Evolutionary conservation across 2,888 invertebrate species (phyloP), one percentile per base, ranked within the genome.

Genomic region (Zootermopsis nevadensis): DNA sequence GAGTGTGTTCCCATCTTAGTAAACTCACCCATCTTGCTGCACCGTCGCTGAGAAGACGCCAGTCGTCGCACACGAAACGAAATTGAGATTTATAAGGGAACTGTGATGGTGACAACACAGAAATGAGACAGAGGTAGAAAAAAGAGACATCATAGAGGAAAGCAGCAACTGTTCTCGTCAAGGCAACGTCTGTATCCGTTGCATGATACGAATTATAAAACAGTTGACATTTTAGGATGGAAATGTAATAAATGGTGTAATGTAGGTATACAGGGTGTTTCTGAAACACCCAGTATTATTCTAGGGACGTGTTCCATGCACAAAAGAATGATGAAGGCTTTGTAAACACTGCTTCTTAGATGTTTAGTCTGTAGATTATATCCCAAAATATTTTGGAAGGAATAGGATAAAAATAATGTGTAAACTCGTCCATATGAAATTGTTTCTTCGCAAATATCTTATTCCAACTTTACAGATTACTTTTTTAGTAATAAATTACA

Each of bases 191-290:
- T 15, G 19, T 19, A 15, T 48, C 15, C 48, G 19, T 48, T 27
- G n/a, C n/a, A n/a, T 27, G 27, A 60, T n/a, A 60, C n/a, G n/a
- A 60, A 60, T 60, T 60, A 60, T n/a, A 60, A 60, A 4, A 4
- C 60, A 60, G 60, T 60, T 27, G 60, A 27, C 60, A n/a, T 60
- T 60, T 60, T 55, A n/a, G 60, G 60, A 27, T n/a, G 60, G n/a
- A 60, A 60, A 27, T 60, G 15, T 60, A 60, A 60, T 60, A 60
- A 60, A 60, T 60, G n/a, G 60, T 27, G 8, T 60, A n/a, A 60
- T 60, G 60, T n/a, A 27, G n/a, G 60, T 60, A n/a, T n/a, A n/a
- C n/a, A n/a, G n/a, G n/a, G n/a, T n/a, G n/a, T n/a, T n/a, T n/a
- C n/a, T n/a, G n/a, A n/a, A n/a, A n/a, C n/a, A n/a, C n/a, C n/a